A percentile compares a stretch with the other conserved stretches of the same genome.
These are phyloP conservation scores for Etheostoma cragini DNA, from an alignment of 2,113 vertebrate species.

Conservation along the genomic window DNA sequence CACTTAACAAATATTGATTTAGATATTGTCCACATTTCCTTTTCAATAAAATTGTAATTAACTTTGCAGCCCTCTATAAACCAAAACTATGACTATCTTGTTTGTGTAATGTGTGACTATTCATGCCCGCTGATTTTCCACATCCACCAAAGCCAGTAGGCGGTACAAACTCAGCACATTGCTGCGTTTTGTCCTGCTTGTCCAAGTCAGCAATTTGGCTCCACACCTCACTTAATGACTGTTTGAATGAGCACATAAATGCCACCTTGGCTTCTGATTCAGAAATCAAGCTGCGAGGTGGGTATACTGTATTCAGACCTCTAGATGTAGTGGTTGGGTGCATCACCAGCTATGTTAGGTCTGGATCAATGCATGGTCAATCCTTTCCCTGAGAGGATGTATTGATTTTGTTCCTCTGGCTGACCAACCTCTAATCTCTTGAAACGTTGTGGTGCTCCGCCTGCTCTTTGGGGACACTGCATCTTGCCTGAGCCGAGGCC, in stretches of 20 bases:
- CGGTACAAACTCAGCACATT: not conserved
- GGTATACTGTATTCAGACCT: slow-evolving; percentile 35
- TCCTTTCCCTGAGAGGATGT: slow-evolving; percentile 78
- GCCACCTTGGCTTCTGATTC: slow-evolving; percentile 41
- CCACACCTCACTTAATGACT: slow-evolving; percentile 36
- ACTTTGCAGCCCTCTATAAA: too few species aligned
- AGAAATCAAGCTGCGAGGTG: slow-evolving; percentile 40
- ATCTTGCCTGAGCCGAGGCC: slow-evolving; percentile 51
- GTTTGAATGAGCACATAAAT: slow-evolving; percentile 56
- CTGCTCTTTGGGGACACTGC: slow-evolving; percentile 71
- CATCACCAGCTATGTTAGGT: slow-evolving; percentile 72
- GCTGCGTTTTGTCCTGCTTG: not conserved
- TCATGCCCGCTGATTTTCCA: slow-evolving; percentile 8
- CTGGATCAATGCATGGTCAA: slow-evolving; percentile 84
- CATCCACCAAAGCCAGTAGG: slow-evolving; percentile 7
- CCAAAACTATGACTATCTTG: not conserved
- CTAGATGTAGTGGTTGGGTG: slow-evolving; percentile 56
- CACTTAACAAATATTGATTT: too few species aligned
- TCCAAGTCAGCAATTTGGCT: slow-evolving; percentile 37
- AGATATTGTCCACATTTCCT: too few species aligned
- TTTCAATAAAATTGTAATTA: too few species aligned
- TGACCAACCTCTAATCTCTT: slow-evolving; percentile 83
- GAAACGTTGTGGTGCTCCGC: slow-evolving; percentile 65
- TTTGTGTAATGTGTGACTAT: not conserved
- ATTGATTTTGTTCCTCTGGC: slow-evolving; percentile 79